Evolutionary conservation across 2,797 vertebrate genomes (phyloP).

Genomic region (Sitta carolinensis): DNA sequence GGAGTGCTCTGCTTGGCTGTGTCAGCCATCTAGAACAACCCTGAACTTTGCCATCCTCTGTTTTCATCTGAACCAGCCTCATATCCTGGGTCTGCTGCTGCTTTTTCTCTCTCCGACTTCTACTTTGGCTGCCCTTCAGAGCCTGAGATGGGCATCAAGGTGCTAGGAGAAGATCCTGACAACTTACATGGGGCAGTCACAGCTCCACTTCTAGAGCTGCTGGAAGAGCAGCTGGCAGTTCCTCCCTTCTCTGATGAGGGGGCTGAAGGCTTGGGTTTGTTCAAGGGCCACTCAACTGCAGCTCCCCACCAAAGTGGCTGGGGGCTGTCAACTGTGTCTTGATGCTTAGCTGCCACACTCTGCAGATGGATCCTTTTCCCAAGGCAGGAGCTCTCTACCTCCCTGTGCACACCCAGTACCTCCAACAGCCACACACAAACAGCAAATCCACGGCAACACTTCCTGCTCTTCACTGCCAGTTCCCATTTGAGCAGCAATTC

Average conservation of each 20-base stretch:
- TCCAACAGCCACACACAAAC: neutral
- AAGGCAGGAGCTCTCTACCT: neutral
- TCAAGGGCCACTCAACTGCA: neutral
- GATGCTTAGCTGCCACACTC: neutral
- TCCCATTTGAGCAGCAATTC: neutral
- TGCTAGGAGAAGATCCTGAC: neutral
- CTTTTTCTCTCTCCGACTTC: neutral
- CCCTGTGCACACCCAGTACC: fast-evolving
- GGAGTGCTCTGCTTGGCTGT: neutral
- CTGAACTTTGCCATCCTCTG: neutral
- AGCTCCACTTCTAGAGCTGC: neutral
- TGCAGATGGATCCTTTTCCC: neutral
- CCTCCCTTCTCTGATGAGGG: neutral
- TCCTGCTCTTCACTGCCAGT: neutral
- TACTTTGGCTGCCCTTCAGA: neutral
- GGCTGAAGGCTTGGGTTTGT: neutral
- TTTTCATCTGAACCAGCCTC: neutral
- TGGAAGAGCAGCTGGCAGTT: neutral
- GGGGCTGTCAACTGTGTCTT: neutral
- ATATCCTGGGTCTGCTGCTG: neutral
- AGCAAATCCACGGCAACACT: neutral
- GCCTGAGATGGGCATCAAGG: neutral
- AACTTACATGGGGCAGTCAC: neutral
- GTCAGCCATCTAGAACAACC: fast-evolving
- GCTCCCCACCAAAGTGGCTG: neutral